These are phyloP conservation scores for Psittacula cyanocephala DNA, from an alignment of 2,113 vertebrate genomes.

Conservation along the genomic window DNA sequence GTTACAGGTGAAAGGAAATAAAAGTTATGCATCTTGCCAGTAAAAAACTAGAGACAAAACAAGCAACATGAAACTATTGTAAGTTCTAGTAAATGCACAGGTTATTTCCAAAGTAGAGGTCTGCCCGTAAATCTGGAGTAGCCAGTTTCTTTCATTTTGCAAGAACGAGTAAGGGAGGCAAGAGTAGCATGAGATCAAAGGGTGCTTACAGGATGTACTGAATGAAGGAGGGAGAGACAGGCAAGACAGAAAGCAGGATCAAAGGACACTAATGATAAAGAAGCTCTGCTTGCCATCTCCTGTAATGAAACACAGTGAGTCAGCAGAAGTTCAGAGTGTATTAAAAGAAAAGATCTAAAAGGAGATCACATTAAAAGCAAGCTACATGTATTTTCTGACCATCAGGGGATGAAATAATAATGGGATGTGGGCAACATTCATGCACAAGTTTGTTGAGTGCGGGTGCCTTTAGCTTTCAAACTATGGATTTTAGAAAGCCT, in stretches of 20 bases:
- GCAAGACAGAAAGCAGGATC: conserved; percentile 5
- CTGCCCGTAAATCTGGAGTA: neutral
- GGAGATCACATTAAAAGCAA: conserved; percentile 4
- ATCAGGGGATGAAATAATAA: neutral
- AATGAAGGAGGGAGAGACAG: neutral
- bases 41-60: neutral
- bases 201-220: neutral
- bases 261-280: conserved; percentile 42
- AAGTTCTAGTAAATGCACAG: neutral
- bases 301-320: neutral
- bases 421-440: neutral
- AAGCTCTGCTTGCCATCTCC: neutral
- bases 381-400: conserved; percentile 8
- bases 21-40: neutral
- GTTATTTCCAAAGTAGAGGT: neutral
- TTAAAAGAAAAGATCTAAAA: conserved; percentile 20
- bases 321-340: conserved; percentile 40
- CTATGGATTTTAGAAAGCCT: neutral
- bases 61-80: neutral
- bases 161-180: neutral
- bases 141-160: neutral
- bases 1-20: neutral
- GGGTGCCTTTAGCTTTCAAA: neutral
- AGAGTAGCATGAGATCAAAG: conserved; percentile 43
- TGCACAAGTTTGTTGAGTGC: neutral